Base-by-base conservation (phyloP, 2,797 vertebrate species). In the Calcarius lapponicus region DNA sequence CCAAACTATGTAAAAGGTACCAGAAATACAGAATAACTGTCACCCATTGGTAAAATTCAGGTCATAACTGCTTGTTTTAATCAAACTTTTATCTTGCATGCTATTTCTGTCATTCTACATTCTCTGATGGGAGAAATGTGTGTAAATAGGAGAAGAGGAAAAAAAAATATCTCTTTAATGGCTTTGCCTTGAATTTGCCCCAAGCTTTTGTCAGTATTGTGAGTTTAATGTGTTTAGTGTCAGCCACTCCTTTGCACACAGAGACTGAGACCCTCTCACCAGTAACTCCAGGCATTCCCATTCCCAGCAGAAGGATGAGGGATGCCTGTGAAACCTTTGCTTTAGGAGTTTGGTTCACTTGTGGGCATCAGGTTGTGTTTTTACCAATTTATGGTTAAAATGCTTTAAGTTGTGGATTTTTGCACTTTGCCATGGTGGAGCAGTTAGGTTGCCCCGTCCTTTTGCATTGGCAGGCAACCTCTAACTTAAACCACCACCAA, bases 241-340 rank as follows among this genome's bases (percentile, higher is more conserved):
- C 76, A 65, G 40, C 47, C 1, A 6, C 25, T 53, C n/a, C 57
- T 79, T 7, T 60, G 42, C 28, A 6, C 3, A 4, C 47, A 5
- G 0, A 75, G 69, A 10, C 66, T 1, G 4, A 65, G 45, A 20
- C 48, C 18, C 26, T 79, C 50, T 76, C 45, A 8, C 34, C 70
- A 24, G 2, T 50, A 62, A 28, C 47, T 86, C 51, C 10, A 72
- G 78, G 11, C 14, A 9, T 47, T 50, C 38, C 54, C 32, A 28
- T 62, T 80, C 54, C 50, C 51, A 88, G 78, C 36, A 66, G 54
- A 61, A 42, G 0, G 0, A 20, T 0, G 3, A 60, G 29, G 42
- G 57, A 36, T 75, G 40, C 61, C 51, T 45, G 24, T 32, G 69
- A 51, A 91, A 13, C 6, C 1, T 86, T 81, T 84, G n/a, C 36